A percentile compares a stretch with the other conserved stretches of the same genome.
phyloP scores from a whole-genome alignment of 2,888 invertebrate species.

The Synanthedon vespiformis region DNA sequence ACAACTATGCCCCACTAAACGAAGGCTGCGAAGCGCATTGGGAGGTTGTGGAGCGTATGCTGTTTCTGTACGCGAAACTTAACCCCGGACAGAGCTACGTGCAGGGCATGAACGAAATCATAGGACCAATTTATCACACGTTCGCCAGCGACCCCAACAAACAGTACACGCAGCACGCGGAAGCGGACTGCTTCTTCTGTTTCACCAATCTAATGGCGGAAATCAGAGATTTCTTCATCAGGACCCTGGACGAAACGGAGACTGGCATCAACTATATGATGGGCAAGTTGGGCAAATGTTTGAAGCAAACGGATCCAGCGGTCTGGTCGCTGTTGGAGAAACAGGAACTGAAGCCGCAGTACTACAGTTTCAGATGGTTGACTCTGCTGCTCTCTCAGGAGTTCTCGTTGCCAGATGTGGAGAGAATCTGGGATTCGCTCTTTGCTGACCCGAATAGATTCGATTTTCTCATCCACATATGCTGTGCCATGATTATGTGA shows the following conservation, averaged over 20 bases:
- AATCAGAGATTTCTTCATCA: conserved; percentile 97
- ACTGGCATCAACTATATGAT: conserved; percentile 94
- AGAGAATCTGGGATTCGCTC: conserved; percentile 97
- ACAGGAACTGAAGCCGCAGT: conserved; percentile 93
- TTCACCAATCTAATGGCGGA: conserved; percentile 99
- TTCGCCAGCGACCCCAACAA: conserved; percentile 91
- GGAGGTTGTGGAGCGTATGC: conserved; percentile 97
- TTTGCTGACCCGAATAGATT: conserved; percentile 93
- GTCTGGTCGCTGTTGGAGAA: conserved; percentile 82
- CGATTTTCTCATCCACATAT: conserved; percentile 90
- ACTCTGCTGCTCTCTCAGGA: conserved; percentile 96
- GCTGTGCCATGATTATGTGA: conserved; percentile 98
- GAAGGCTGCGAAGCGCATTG: conserved; percentile 97
- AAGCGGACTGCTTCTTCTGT: conserved; percentile 98
- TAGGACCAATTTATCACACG: conserved; percentile 97
- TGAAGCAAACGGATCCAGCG: conserved; percentile 81
- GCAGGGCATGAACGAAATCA: conserved; percentile 99
- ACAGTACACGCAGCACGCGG: conserved; percentile 87
- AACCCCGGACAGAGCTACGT: conserved; percentile 98
- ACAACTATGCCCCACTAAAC: conserved; percentile 84
- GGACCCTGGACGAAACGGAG: conserved; percentile 92
- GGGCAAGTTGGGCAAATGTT: conserved; percentile 80
- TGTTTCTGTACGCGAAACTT: conserved; percentile 97
- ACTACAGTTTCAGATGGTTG: conserved; percentile 97
- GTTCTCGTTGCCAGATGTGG: conserved; percentile 96